Evolutionary conservation across 2,888 invertebrate genomes (phyloP).

Genomic region (Arge pagana): DNA sequence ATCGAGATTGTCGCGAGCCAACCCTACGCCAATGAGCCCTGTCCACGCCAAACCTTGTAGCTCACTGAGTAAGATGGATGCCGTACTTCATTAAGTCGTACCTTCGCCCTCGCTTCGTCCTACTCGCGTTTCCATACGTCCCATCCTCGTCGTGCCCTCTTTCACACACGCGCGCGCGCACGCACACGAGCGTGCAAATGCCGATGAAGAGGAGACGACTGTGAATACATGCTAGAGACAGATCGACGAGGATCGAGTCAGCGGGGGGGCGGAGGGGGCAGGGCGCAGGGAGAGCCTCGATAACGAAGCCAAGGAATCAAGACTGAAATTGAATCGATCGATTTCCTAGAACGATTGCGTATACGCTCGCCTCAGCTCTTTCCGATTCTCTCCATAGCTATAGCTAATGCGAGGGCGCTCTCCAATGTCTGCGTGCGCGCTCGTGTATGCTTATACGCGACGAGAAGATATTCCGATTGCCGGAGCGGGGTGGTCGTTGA

Average conservation of each 20-base stretch:
- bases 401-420: no score
- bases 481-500: constrained; percentile 10
- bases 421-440: no score
- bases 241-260: no score
- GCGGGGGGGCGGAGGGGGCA: not conserved
- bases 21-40: constrained; percentile 26
- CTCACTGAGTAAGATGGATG: constrained; percentile 43
- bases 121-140: constrained; percentile 5
- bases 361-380: constrained; percentile 4
- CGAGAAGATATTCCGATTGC: no score
- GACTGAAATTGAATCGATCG: constrained; percentile 50
- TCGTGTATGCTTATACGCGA: no score
- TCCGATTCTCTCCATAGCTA: not conserved
- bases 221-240: no score
- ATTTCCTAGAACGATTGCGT: constrained; percentile 47
- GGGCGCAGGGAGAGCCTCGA: constrained; percentile 1
- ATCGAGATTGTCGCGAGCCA: constrained; percentile 13
- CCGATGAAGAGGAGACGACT: no score
- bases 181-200: no score
- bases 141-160: no score
- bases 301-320: constrained; percentile 48
- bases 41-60: constrained; percentile 28
- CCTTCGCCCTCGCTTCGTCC: constrained; percentile 26
- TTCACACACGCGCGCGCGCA: no score
- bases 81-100: constrained; percentile 45